These are phyloP conservation scores for Dioctria linearis DNA, from an alignment of 2,888 invertebrate species.

Conservation along the genomic window DNA sequence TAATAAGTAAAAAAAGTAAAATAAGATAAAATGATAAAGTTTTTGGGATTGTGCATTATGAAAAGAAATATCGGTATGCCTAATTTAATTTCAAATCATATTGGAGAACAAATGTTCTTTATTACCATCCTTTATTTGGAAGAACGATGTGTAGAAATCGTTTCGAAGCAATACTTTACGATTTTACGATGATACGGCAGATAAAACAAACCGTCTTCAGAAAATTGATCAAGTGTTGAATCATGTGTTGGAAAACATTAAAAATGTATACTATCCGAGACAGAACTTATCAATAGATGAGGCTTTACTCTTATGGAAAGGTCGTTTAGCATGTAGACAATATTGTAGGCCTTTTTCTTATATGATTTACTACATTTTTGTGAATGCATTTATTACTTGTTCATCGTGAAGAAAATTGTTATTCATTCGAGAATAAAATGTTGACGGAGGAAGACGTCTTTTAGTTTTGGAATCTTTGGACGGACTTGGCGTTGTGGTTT, in stretches of 20 bases:
- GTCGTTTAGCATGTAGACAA: not conserved
- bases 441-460: too few species aligned
- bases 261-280: slow-evolving; percentile 14
- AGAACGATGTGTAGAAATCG: not conserved
- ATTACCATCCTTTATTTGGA: not conserved
- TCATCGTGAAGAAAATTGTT: too few species aligned
- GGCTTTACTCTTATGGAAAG: slow-evolving; percentile 21
- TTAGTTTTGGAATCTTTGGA: too few species aligned
- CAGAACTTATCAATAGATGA: slow-evolving; percentile 23
- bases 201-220: not conserved
- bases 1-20: too few species aligned
- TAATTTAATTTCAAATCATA: too few species aligned
- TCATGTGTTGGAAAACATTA: not conserved
- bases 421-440: too few species aligned
- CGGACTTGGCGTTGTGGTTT: too few species aligned
- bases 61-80: too few species aligned
- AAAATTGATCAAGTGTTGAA: slow-evolving; percentile 15
- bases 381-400: too few species aligned
- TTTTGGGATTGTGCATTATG: slow-evolving; percentile 5
- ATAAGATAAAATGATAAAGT: not conserved
- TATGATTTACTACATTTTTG: too few species aligned
- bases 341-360: too few species aligned
- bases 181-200: slow-evolving; percentile 8
- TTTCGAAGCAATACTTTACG: slow-evolving; percentile 9
- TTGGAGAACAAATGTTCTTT: too few species aligned